Evolutionary conservation across 2,113 vertebrate genomes (phyloP).

Genomic region (Neogale vison): DNA sequence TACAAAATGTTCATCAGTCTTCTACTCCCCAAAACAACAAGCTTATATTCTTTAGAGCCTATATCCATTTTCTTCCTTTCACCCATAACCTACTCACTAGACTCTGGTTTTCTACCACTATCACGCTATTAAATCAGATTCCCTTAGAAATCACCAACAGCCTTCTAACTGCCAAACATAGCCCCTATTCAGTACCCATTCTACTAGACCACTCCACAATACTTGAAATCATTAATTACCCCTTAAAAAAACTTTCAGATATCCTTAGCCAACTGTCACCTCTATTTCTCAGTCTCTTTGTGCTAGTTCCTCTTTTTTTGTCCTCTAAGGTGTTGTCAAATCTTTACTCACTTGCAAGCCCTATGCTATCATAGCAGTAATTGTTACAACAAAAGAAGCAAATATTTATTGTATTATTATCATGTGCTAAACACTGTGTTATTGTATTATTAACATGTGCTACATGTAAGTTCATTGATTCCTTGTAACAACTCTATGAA

Average conservation of each 20-base stretch:
- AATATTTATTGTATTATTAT: neutral
- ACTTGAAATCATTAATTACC: neutral
- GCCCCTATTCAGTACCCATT: neutral
- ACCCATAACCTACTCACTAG: neutral
- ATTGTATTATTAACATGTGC: neutral
- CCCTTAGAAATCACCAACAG: neutral
- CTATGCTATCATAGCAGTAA: neutral
- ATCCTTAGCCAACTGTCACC: neutral
- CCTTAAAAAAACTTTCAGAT: neutral
- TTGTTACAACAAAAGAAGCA: neutral
- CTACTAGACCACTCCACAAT: neutral
- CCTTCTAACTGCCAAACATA: neutral
- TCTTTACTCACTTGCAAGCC: neutral
- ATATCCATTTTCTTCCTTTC: neutral
- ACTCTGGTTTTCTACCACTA: neutral
- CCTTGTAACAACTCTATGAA: neutral
- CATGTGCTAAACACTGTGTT: neutral
- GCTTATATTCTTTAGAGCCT: neutral
- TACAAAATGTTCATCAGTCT: neutral
- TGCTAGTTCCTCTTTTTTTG: neutral
- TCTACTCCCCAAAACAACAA: neutral
- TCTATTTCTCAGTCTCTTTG: neutral
- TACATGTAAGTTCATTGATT: neutral
- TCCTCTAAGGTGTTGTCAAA: neutral
- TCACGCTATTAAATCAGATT: neutral